phyloP scores from a whole-genome alignment of 2,888 invertebrate species.

The Hedya salicella region DNA sequence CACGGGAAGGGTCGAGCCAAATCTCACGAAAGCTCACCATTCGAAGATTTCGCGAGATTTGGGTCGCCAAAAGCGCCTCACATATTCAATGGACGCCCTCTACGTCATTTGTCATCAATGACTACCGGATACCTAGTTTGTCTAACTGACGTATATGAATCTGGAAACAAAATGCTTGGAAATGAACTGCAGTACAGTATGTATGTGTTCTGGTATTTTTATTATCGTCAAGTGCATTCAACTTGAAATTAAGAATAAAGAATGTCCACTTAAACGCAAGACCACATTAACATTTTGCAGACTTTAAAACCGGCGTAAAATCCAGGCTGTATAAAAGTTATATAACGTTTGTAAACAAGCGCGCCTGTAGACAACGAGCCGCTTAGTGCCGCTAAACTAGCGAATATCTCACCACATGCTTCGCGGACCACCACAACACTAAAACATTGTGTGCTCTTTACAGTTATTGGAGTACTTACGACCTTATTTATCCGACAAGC shows the following conservation, averaged over 20 bases:
- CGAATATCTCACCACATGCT: constrained; percentile 14
- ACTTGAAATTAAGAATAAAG: neutral
- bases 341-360: constrained; percentile 19
- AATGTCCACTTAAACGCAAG: neutral
- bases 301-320: constrained; percentile 2
- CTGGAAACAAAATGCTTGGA: no score
- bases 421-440: neutral
- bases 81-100: no score
- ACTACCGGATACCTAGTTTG: no score
- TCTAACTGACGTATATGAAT: no score
- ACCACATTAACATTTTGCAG: neutral
- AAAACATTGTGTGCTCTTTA: neutral
- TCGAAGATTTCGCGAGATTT: no score
- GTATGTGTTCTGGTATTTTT: no score
- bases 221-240: no score
- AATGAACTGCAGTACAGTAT: no score
- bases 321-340: constrained; percentile 15
- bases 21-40: no score
- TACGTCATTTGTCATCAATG: no score
- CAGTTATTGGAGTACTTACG: neutral
- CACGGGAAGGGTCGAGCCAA: no score
- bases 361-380: constrained; percentile 29
- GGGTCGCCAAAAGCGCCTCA: no score
- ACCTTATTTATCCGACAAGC: neutral
- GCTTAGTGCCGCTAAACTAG: constrained; percentile 15